Base-by-base conservation (phyloP, 2,888 invertebrate species). In the Melolontha melolontha region DNA sequence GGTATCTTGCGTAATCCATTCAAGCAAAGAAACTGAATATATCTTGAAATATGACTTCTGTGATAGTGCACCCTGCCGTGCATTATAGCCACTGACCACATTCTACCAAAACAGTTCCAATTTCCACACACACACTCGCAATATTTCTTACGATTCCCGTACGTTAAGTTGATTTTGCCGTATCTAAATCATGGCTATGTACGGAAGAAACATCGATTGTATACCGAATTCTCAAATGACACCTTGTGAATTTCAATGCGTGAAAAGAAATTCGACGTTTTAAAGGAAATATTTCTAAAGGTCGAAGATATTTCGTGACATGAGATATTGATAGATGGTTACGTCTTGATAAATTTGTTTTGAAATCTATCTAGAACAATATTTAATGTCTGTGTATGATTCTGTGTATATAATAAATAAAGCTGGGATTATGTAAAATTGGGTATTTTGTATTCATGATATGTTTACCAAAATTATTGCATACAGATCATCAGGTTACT, bases 1-100 rank as follows among this genome's bases (percentile, higher is more conserved):
- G 54, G 51, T 64, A 52, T 29, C 44, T 64, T 64, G 54, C 64
- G 64, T 51, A 51, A 64, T 64, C 51, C 54, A 64, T 52, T 64
- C 52, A 64, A 54, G 54, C 44, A 42, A 42, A 62, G 47, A 29
- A 62, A 62, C 59, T 62, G 59, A 47, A 62, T 62, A 64, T 64
- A 64, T 64, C 51, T 64, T 64, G 50, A 64, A 64, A 64, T 64
- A 51, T 64, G 42, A 64, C 64, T 63, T 63, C 27, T 42, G 51
- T 54, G 64, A 64, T 64, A 29, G 44, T 52, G 51, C 54, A 54
- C 66, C 66, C 57, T 59, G 40, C 64, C 47, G 65, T 59, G 71
- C 42, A 66, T 64, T 67, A 71, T 67, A 59, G 66, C 71, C 65
- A 65, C 67, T 69, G 71, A 67, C 69, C 71, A 67, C 67, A 69